Conservation (phyloP, 2,888 invertebrate species). For the Himalopsyche kuldschensis region DNA sequence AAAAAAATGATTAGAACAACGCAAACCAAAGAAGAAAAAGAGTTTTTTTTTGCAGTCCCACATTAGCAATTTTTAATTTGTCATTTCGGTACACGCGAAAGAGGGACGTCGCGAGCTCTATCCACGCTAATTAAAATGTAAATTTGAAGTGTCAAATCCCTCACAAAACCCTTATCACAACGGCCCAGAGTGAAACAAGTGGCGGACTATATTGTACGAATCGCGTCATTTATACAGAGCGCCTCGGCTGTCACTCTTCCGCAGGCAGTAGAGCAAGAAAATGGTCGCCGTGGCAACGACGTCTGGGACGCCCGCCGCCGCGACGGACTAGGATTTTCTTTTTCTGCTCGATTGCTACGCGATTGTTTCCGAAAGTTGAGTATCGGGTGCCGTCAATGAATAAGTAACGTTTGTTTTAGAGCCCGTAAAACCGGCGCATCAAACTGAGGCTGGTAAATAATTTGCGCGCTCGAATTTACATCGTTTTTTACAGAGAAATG, state of each 20-base stretch:
- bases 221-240: neutral
- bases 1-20: neutral
- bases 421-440: too few relatives aligned
- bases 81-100: neutral
- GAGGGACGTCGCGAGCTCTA: conserved; percentile 14
- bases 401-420: neutral
- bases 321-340: neutral
- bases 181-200: neutral
- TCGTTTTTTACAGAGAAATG: too few relatives aligned
- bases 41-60: neutral
- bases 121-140: conserved; percentile 35
- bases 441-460: too few relatives aligned
- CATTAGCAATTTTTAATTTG: conserved; percentile 1
- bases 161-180: conserved; percentile 31
- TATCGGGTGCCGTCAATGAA: neutral
- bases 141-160: conserved; percentile 33
- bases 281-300: conserved; percentile 11
- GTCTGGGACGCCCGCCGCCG: neutral
- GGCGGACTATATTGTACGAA: conserved; percentile 2
- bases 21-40: neutral
- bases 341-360: neutral
- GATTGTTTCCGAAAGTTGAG: neutral
- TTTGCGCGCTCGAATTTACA: too few relatives aligned
- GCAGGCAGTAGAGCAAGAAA: neutral
- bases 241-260: neutral